Evolutionary conservation across 2,797 vertebrate species (phyloP).

Genomic region (Lates japonicus): DNA sequence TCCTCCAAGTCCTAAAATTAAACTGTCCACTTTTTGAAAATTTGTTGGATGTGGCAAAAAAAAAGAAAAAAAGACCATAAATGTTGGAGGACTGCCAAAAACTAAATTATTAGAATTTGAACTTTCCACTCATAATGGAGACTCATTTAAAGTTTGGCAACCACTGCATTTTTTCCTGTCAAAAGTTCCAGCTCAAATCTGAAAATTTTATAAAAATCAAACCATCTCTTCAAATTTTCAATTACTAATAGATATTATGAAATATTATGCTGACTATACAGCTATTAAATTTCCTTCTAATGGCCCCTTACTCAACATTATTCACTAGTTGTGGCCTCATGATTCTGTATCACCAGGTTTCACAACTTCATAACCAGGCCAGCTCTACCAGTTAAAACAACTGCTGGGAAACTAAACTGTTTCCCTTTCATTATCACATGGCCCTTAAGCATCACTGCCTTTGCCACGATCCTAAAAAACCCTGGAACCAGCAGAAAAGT

Average conservation of each 20-base stretch:
- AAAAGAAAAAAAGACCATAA: background rate
- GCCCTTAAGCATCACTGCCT: conserved; percentile 21
- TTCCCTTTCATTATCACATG: conserved; percentile 1
- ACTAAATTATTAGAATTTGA: background rate
- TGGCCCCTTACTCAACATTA: background rate
- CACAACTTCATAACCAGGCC: background rate
- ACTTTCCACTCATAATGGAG: background rate
- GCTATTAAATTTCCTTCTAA: background rate
- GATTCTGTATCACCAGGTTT: conserved; percentile 6
- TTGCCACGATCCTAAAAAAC: conserved; percentile 13
- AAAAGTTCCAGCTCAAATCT: background rate
- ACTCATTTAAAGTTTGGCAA: background rate
- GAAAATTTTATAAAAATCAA: background rate
- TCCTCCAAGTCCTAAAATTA: background rate
- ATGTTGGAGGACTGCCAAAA: background rate
- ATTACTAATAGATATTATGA: background rate
- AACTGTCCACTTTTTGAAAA: background rate
- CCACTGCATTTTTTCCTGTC: background rate
- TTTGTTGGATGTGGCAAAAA: background rate
- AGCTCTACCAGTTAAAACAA: background rate
- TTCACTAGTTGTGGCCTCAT: background rate
- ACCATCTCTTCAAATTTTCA: background rate
- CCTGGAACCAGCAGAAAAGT: conserved; percentile 50
- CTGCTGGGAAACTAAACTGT: background rate
- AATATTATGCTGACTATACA: background rate